phyloP scores from a whole-genome alignment of 2,113 vertebrate genomes.

The Larimichthys polyactis region DNA sequence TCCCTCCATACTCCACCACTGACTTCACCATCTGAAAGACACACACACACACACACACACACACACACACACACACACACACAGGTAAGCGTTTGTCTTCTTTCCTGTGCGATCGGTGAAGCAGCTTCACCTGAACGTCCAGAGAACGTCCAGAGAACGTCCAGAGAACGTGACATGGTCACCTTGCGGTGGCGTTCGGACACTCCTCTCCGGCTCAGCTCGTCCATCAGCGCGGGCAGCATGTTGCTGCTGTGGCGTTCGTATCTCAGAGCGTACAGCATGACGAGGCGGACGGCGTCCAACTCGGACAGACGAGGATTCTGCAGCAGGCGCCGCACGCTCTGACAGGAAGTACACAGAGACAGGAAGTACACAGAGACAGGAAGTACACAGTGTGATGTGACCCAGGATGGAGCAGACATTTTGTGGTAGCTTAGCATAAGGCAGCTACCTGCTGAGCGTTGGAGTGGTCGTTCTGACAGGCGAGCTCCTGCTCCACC shows the following conservation, averaged over 20 bases:
- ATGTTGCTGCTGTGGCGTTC: constrained; percentile 92
- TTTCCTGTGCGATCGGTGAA: too few species aligned
- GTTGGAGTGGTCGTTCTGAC: constrained; percentile 94
- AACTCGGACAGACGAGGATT: constrained; percentile 88
- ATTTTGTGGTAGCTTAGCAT: too few species aligned
- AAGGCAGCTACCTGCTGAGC: constrained; percentile 89
- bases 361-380: background rate
- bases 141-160: too few species aligned
- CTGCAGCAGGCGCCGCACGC: constrained; percentile 90
- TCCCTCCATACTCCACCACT: constrained; percentile 94
- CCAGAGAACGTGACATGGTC: background rate
- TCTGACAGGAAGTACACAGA: constrained; percentile 77
- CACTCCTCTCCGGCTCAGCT: constrained; percentile 88
- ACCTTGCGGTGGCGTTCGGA: constrained; percentile 90
- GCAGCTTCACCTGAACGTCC: too few species aligned
- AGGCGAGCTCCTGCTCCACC: constrained; percentile 95
- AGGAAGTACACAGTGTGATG: too few species aligned
- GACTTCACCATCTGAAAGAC: constrained; percentile 89
- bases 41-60: background rate
- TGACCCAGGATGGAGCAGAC: too few species aligned
- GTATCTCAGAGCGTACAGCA: constrained; percentile 94
- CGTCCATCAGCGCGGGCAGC: constrained; percentile 87
- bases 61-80: background rate
- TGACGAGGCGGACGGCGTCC: constrained; percentile 91
- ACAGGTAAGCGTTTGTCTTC: background rate